Evolutionary conservation across 2,113 vertebrate genomes (phyloP), one percentile per base, ranked within the genome.

Genomic region (Fregata magnificens): DNA sequence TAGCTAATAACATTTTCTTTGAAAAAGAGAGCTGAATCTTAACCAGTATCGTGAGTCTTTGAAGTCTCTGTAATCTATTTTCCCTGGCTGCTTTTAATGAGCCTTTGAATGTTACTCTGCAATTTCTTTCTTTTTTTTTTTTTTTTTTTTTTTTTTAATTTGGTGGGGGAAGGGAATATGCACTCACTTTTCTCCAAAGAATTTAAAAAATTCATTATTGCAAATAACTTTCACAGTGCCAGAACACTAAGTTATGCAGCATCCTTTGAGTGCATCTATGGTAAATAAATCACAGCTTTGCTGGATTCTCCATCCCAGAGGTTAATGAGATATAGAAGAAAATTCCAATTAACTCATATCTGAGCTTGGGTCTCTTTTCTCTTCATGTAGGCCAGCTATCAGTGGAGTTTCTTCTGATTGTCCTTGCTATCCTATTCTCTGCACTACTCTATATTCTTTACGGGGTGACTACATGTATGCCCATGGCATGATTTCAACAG

Each of bases 1-100:
- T 97, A 97, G 94, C 91, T 97, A 97, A 97, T 90, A 96, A 96
- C 52, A 83, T 91, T 95, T 94, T 91, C 89, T 96, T 97, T 97
- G 96, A 97, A 96, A 96, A 95, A 88, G 82, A 83, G 91, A 90
- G 93, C 71, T 93, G 91, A 96, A 96, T 96, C 91, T 95, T 94
- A 97, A 94, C 95, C 97, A 91, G 87, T 38, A 95, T 82, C 1
- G 0, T 81, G 38, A 90, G 91, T n/a, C 97, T 97, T 97, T 97
- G 97, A 97, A 96, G 96, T 96, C 74, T 90, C 74, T 0, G 2
- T 95, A 97, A 96, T 96, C 96, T 94, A 89, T 97, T 97, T 97
- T 97, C 84, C 74, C 95, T 93, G 84, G 78, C 84, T 97, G 96
- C 84, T 97, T 95, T 97, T 95, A 97, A 97, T 91, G 93, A 97